A percentile compares a stretch with the other conserved stretches of the same genome.
phyloP scores from a whole-genome alignment of 2,797 vertebrate species.

The Staurois parvus region DNA sequence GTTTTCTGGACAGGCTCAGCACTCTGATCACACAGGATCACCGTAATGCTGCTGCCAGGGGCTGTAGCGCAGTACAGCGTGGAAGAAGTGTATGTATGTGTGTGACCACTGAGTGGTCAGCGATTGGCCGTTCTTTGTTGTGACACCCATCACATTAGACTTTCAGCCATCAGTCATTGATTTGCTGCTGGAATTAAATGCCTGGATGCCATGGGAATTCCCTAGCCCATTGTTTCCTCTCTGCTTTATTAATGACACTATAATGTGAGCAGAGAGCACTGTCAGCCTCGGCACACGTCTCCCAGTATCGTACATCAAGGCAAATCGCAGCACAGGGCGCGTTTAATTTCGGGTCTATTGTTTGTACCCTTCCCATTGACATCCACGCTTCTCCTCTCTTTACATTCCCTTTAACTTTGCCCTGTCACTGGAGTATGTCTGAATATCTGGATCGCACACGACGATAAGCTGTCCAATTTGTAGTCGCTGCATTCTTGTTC shows the following conservation, averaged over 20 bases:
- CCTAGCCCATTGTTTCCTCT: slow-evolving; percentile 45
- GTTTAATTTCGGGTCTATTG: not conserved
- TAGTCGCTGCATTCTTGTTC: too few relatives aligned
- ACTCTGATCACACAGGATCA: too few relatives aligned
- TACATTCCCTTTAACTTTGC: not conserved
- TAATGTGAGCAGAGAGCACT: not conserved
- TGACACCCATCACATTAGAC: slow-evolving; percentile 14
- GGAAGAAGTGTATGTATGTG: not conserved
- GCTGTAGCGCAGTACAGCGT: too few relatives aligned
- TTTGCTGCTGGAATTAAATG: slow-evolving; percentile 41
- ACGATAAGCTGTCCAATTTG: too few relatives aligned
- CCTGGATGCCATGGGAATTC: slow-evolving; percentile 38
- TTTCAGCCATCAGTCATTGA: slow-evolving; percentile 19
- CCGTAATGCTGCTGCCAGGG: too few relatives aligned
- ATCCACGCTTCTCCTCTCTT: not conserved
- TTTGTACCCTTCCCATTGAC: too few relatives aligned
- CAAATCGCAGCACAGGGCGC: not conserved
- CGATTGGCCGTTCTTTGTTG: not conserved
- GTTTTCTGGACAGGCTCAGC: too few relatives aligned
- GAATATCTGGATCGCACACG: not conserved
- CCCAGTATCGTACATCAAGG: not conserved
- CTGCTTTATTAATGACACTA: slow-evolving; percentile 25
- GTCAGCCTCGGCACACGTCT: not conserved
- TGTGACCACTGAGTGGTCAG: slow-evolving; percentile 2
- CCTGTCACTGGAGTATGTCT: not conserved